Evolutionary conservation across 2,888 invertebrate species (phyloP).

Genomic region (Drosophila helvetica): DNA sequence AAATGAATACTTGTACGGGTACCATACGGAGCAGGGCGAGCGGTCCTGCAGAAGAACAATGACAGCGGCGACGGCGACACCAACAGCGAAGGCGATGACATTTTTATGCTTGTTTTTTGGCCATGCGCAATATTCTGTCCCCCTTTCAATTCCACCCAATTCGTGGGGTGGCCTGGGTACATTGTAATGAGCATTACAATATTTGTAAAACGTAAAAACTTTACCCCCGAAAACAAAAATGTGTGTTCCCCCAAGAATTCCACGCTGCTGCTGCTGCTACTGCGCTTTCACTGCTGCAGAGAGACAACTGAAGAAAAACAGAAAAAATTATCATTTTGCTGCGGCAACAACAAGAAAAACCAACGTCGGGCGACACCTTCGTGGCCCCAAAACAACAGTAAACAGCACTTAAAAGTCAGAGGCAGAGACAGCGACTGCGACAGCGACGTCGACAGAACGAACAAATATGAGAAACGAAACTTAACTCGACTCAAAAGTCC

Average conservation of each 20-base stretch:
- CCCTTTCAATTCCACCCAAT: slow-evolving; percentile 1
- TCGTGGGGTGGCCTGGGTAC: slow-evolving; percentile 1
- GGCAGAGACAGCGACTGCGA: slow-evolving; percentile 47
- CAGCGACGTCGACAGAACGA: slow-evolving; percentile 58
- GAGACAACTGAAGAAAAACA: slow-evolving; percentile 15
- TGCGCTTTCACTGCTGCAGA: not conserved
- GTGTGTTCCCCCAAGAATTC: slow-evolving; percentile 16
- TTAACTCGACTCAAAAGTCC: slow-evolving; percentile 75
- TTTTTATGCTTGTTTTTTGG: slow-evolving; percentile 72
- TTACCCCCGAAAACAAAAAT: slow-evolving; percentile 40
- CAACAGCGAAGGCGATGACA: slow-evolving; percentile 58
- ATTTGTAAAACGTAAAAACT: slow-evolving; percentile 70
- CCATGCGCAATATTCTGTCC: slow-evolving; percentile 60
- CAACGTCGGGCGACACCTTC: slow-evolving; percentile 80
- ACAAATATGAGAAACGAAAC: slow-evolving; percentile 70
- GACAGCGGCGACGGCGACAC: slow-evolving; percentile 56
- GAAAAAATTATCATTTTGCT: slow-evolving; percentile 8
- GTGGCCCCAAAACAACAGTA: slow-evolving; percentile 82
- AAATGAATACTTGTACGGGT: slow-evolving; percentile 45
- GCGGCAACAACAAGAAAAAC: slow-evolving; percentile 44
- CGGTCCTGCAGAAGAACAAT: slow-evolving; percentile 56
- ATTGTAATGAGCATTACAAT: slow-evolving; percentile 69
- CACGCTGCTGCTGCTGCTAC: not conserved
- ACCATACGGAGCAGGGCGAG: slow-evolving; percentile 50
- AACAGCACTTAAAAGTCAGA: slow-evolving; percentile 80